These are phyloP conservation scores for Neoascia interrupta DNA, from an alignment of 2,888 invertebrate genomes.

Conservation along the genomic window DNA sequence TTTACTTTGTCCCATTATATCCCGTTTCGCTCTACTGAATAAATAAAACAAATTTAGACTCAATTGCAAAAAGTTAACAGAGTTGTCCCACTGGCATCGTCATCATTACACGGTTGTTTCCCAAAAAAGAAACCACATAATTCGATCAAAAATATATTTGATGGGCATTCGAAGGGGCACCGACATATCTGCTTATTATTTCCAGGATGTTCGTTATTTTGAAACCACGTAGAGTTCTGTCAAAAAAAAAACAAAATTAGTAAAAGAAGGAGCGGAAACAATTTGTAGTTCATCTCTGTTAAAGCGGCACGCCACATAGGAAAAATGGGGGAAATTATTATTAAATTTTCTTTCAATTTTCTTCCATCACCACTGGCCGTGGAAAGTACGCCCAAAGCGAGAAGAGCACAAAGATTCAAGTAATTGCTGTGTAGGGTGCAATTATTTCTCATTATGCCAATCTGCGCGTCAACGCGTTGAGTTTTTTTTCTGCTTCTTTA, in stretches of 20 bases:
- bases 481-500: no score
- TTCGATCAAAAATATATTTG: background rate
- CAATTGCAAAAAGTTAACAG: background rate
- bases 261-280: slow-evolving; percentile 29
- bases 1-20: slow-evolving; percentile 4
- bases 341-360: slow-evolving; percentile 44
- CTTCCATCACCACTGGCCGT: slow-evolving; percentile 2
- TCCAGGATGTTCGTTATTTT: background rate
- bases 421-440: slow-evolving; percentile 36
- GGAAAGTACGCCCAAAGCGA: slow-evolving; percentile 1
- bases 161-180: background rate
- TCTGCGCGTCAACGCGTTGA: slow-evolving; percentile 13
- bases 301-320: slow-evolving; percentile 10
- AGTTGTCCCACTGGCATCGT: no score
- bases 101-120: background rate
- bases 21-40: background rate
- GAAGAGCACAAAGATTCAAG: slow-evolving; percentile 11
- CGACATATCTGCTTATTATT: background rate
- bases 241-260: background rate
- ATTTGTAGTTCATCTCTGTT: slow-evolving; percentile 25
- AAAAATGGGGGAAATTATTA: slow-evolving; percentile 17
- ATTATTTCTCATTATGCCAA: slow-evolving; percentile 43
- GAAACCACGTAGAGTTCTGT: background rate
- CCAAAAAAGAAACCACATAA: background rate
- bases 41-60: background rate